Percentiles rank a stretch among this genome's conserved stretches.
Conservation (phyloP, 2,888 invertebrate genomes). For the Philhelius pedissequus region DNA sequence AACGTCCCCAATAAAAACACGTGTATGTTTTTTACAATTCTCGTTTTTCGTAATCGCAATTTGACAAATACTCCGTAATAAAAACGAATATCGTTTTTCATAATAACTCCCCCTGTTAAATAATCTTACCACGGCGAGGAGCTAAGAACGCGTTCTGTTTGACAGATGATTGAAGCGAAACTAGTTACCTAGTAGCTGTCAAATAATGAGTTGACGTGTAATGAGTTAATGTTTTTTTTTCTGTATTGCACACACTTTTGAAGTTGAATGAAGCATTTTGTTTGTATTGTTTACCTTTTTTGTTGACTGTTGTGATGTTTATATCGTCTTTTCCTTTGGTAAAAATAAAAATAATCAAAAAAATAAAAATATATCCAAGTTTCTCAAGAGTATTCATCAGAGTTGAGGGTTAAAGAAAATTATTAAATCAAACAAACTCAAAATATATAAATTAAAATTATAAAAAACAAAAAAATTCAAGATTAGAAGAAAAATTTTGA, state of each 20-base stretch:
- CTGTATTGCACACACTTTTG: not conserved
- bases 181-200: too few relatives aligned
- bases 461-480: not conserved
- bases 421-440: slow-evolving; percentile 4
- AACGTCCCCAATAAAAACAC: too few relatives aligned
- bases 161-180: too few relatives aligned
- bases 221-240: not conserved
- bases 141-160: too few relatives aligned
- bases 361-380: slow-evolving; percentile 38
- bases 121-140: too few relatives aligned
- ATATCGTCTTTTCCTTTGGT: slow-evolving; percentile 56
- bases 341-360: slow-evolving; percentile 2
- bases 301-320: slow-evolving; percentile 47
- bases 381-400: slow-evolving; percentile 60
- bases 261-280: not conserved
- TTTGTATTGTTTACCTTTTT: slow-evolving; percentile 45
- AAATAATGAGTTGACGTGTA: not conserved
- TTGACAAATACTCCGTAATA: too few relatives aligned
- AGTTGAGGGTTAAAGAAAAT: slow-evolving; percentile 48
- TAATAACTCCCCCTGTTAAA: too few relatives aligned
- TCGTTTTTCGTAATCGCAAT: too few relatives aligned
- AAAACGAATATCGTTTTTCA: too few relatives aligned
- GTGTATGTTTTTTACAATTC: too few relatives aligned
- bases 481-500: slow-evolving; percentile 18
- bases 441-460: not conserved